Percentiles rank a stretch among this genome's conserved stretches.
Evolutionary conservation across 2,113 vertebrate species (phyloP).

Genomic region (Rousettus leschenaultii): DNA sequence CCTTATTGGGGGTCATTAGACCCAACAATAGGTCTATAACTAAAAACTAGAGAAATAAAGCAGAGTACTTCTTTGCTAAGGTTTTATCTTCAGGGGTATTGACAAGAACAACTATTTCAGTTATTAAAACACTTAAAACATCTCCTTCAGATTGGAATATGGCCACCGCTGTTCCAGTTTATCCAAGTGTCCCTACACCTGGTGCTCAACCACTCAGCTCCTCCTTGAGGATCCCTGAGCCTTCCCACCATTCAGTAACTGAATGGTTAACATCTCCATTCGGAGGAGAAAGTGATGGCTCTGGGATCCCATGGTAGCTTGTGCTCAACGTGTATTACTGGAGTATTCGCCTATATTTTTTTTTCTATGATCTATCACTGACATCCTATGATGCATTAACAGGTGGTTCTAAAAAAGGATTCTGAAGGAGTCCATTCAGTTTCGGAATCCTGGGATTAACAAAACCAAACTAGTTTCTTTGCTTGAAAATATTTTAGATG

Average conservation of each 20-base stretch:
- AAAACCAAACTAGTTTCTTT: neutral
- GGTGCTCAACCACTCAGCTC: neutral
- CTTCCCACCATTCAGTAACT: neutral
- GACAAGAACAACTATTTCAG: neutral
- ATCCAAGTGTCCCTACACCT: neutral
- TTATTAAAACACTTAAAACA: neutral
- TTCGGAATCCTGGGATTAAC: neutral
- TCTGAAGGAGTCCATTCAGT: neutral
- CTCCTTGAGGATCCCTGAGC: neutral
- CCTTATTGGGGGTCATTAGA: accelerated
- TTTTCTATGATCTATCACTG: neutral
- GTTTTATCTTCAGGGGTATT: neutral
- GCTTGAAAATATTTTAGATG: neutral
- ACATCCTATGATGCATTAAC: neutral
- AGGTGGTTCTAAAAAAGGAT: neutral
- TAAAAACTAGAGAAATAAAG: neutral
- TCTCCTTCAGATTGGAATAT: neutral
- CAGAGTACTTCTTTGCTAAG: neutral
- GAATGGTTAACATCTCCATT: neutral
- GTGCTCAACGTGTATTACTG: neutral
- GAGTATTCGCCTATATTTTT: neutral
- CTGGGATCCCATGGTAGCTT: neutral
- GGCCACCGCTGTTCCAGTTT: neutral
- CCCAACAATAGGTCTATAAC: neutral
- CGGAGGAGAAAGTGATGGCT: neutral